phyloP scores from a whole-genome alignment of 2,113 vertebrate genomes.

The Hemicordylus capensis region DNA sequence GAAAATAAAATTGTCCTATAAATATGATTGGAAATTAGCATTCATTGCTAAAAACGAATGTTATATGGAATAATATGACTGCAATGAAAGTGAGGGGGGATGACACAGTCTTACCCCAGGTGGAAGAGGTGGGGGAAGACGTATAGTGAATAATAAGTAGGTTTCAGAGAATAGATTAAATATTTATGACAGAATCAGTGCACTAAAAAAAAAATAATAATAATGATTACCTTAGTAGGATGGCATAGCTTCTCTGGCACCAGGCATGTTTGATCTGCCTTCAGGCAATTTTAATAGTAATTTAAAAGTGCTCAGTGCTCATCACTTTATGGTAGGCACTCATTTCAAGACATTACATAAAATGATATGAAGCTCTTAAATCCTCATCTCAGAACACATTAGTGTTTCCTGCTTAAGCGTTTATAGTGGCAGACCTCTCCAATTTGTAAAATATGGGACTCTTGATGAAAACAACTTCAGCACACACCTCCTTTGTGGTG shows the following conservation, averaged over 20 bases:
- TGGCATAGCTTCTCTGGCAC: conserved; percentile 34
- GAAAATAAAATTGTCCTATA: background rate
- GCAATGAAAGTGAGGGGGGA: background rate
- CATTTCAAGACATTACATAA: conserved; percentile 61
- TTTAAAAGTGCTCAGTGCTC: conserved; percentile 58
- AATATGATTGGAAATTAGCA: background rate
- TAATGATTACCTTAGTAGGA: conserved; percentile 40
- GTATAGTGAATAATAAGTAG: conserved; percentile 11
- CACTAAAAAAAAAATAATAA: conserved; percentile 22
- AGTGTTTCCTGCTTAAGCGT: conserved; percentile 47
- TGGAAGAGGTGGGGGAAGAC: conserved; percentile 24
- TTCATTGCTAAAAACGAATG: background rate
- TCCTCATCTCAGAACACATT: conserved; percentile 53
- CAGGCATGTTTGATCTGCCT: conserved; percentile 40
- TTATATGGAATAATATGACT: background rate
- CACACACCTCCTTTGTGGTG: background rate
- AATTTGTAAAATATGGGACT: conserved; percentile 37
- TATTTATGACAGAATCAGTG: conserved; percentile 47
- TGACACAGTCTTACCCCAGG: background rate
- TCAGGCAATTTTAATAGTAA: conserved; percentile 59
- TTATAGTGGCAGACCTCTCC: conserved; percentile 30
- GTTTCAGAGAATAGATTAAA: conserved; percentile 50
- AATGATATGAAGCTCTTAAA: conserved; percentile 59
- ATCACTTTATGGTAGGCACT: conserved; percentile 58
- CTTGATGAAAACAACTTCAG: conserved; percentile 34